A percentile compares a stretch with the other conserved stretches of the same genome.
Evolutionary conservation across 2,113 vertebrate genomes (phyloP).

Genomic region (Bufo gargarizans): DNA sequence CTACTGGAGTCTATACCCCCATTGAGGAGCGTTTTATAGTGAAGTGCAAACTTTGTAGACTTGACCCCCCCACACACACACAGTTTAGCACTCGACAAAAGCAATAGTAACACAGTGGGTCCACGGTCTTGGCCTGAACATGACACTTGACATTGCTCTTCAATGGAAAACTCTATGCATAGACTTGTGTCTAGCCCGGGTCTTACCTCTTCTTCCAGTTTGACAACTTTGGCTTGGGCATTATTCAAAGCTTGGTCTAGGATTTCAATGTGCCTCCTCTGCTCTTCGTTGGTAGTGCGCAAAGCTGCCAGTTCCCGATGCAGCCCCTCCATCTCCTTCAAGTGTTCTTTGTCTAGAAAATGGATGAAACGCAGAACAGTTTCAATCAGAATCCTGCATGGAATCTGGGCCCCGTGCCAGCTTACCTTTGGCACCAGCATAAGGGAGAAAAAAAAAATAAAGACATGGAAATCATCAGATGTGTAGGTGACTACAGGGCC

Average conservation of each 20-base stretch:
- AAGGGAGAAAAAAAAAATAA: conserved; percentile 43
- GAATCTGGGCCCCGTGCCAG: conserved; percentile 6
- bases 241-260: conserved; percentile 83
- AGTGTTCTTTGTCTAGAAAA: conserved; percentile 76
- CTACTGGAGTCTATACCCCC: too few relatives aligned
- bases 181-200: not conserved
- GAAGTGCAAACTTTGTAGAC: too few relatives aligned
- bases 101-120: not conserved
- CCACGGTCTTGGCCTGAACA: not conserved
- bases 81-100: not conserved
- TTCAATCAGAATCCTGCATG: conserved; percentile 59
- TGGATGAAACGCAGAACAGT: conserved; percentile 61
- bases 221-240: conserved; percentile 81
- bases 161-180: not conserved
- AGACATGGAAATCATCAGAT: not conserved
- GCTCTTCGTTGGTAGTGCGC: conserved; percentile 78
- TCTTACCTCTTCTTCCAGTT: conserved; percentile 84
- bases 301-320: conserved; percentile 78
- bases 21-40: too few relatives aligned
- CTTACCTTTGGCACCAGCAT: conserved; percentile 56
- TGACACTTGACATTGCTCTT: not conserved
- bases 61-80: too few relatives aligned
- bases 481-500: conserved; percentile 38
- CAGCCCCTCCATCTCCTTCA: conserved; percentile 82
- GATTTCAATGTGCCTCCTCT: conserved; percentile 81